Conservation (phyloP, 2,113 vertebrate genomes). For the Hippopotamus amphibius region DNA sequence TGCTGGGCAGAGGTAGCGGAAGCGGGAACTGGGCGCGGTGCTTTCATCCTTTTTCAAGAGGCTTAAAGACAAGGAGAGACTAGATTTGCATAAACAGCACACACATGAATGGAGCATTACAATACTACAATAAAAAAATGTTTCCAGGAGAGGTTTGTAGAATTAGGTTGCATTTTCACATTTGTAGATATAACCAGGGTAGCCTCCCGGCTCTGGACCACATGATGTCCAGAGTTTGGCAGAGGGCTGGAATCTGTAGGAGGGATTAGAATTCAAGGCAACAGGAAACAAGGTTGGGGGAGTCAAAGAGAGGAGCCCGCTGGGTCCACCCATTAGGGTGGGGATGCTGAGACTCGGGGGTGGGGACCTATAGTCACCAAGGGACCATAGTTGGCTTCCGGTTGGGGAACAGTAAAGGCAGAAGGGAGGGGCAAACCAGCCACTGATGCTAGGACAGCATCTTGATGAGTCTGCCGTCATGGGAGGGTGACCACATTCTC, state of each 20-base stretch:
- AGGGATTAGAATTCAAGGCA: background rate
- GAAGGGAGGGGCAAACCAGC: background rate
- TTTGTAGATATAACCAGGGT: background rate
- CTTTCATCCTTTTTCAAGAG: background rate
- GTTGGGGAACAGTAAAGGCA: too few relatives aligned
- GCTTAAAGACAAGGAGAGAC: background rate
- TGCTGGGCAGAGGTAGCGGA: rapidly evolving
- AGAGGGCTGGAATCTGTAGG: background rate
- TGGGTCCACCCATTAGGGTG: rapidly evolving
- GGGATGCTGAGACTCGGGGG: background rate
- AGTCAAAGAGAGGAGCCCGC: rapidly evolving
- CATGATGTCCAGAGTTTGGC: rapidly evolving
- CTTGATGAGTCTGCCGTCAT: rapidly evolving
- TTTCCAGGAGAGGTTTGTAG: background rate
- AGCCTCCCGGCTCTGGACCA: background rate
- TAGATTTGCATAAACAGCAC: too few relatives aligned
- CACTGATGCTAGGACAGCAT: background rate
- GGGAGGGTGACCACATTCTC: background rate
- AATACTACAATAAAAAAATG: rapidly evolving
- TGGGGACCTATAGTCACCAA: background rate
- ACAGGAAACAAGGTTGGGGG: too few relatives aligned
- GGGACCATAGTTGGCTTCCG: background rate
- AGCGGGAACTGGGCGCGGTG: rapidly evolving
- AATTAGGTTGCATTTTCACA: background rate
- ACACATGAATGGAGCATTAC: rapidly evolving